A percentile compares a stretch with the other conserved stretches of the same genome.
Conservation (phyloP, 2,113 vertebrate species). For the Columba livia region DNA sequence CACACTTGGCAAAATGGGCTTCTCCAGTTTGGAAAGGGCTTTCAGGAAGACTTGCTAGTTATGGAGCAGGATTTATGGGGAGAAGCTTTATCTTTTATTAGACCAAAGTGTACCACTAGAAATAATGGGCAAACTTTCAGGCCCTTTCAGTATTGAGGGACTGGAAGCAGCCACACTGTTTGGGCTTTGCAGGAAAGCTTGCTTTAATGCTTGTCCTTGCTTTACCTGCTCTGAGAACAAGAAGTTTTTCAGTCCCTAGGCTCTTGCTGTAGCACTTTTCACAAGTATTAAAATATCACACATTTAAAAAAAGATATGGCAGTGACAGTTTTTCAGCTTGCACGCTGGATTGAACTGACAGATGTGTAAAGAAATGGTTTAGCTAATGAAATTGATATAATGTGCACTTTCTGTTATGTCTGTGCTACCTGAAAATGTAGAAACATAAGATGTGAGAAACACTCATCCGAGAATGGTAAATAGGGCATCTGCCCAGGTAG, state of each 20-base stretch:
- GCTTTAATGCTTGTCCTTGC: background rate
- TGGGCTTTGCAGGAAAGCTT: background rate
- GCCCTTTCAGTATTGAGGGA: rapidly evolving
- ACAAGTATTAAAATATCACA: constrained; percentile 27
- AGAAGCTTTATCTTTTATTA: background rate
- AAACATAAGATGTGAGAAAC: background rate
- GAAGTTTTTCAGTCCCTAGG: background rate
- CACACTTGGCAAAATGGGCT: background rate
- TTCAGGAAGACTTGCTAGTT: background rate
- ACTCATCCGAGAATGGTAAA: background rate
- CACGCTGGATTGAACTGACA: constrained; percentile 9
- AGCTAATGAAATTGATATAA: constrained; percentile 39
- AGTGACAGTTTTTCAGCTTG: constrained; percentile 32
- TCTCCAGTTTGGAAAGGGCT: background rate
- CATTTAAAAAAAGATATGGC: constrained; percentile 27
- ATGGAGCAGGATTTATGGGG: background rate
- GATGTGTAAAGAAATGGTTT: constrained; percentile 39
- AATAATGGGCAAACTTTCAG: background rate
- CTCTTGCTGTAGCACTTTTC: constrained; percentile 27
- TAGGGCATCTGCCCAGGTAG: background rate
- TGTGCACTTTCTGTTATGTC: background rate
- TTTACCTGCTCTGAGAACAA: background rate
- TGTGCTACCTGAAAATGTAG: background rate
- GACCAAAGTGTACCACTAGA: background rate
- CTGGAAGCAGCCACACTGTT: background rate